Conservation (phyloP, 2,113 vertebrate species). For the Marmota flaviventris region DNA sequence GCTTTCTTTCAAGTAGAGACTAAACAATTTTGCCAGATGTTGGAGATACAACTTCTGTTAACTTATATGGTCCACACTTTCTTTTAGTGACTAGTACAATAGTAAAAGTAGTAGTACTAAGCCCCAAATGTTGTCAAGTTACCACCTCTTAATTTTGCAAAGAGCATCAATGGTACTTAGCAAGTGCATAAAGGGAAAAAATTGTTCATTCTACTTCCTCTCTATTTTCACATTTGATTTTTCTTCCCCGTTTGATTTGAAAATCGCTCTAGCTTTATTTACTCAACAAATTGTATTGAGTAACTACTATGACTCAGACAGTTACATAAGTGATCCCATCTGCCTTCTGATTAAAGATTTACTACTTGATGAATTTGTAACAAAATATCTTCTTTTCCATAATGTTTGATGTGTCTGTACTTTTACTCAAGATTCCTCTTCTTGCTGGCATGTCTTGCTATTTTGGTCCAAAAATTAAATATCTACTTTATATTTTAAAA, state of each 20-base stretch:
- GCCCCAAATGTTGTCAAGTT: not conserved
- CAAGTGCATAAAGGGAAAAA: not conserved
- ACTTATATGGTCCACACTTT: not conserved
- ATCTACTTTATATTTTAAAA: constrained; percentile 33
- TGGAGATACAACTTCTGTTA: not conserved
- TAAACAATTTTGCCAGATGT: not conserved
- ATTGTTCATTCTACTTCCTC: not conserved
- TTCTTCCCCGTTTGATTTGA: constrained; percentile 15
- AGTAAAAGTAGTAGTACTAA: not conserved
- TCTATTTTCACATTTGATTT: constrained; percentile 10
- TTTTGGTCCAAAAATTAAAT: not conserved
- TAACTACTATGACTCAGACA: not conserved
- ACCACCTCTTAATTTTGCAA: not conserved
- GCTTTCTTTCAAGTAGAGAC: not conserved
- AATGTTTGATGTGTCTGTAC: not conserved
- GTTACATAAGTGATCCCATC: not conserved
- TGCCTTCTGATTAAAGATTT: not conserved
- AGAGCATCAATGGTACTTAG: not conserved
- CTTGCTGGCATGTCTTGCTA: not conserved
- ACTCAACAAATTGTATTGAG: constrained; percentile 1
- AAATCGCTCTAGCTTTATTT: constrained; percentile 14
- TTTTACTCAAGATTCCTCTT: not conserved
- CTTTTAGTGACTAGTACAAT: not conserved
- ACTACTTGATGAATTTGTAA: not conserved
- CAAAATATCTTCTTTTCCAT: not conserved